These are phyloP conservation scores for Nebria ingens DNA, from an alignment of 1,140 invertebrate species.

Conservation along the genomic window DNA sequence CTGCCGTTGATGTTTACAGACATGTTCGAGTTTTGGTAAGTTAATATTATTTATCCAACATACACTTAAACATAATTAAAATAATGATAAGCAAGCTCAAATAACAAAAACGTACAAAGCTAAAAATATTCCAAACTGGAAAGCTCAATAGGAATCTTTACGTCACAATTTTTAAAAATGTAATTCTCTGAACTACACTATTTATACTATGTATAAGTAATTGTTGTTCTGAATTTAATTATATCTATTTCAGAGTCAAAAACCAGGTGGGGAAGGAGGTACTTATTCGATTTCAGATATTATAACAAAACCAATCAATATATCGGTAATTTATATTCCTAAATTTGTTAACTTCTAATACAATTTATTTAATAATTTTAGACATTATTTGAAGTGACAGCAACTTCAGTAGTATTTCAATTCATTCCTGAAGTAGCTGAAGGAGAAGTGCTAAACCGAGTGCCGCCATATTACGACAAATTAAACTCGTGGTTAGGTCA, in stretches of 20 bases:
- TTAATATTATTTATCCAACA: no score
- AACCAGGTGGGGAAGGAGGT: constrained; percentile 57
- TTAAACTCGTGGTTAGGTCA: constrained; percentile 93
- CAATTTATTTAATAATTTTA: constrained; percentile 34
- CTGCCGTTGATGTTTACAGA: constrained; percentile 56
- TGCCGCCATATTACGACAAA: constrained; percentile 77
- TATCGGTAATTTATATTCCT: constrained; percentile 38
- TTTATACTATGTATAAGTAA: no score
- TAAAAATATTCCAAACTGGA: constrained; percentile 13
- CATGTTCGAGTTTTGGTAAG: constrained; percentile 66
- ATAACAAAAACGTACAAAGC: no score
- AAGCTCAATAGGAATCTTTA: no score
- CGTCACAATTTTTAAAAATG: no score
- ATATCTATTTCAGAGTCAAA: constrained; percentile 59
- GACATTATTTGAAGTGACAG: constrained; percentile 68
- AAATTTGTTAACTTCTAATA: constrained; percentile 29
- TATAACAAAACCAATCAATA: constrained; percentile 50
- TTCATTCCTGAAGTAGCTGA: constrained; percentile 58
- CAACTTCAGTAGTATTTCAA: constrained; percentile 79
- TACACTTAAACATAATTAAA: no score
- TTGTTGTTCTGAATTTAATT: no score
- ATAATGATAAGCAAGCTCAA: no score
- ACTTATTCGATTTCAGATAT: constrained; percentile 51
- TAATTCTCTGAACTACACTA: no score
- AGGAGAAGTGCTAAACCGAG: constrained; percentile 38